These are phyloP conservation scores for Pachycephala philippinensis DNA, from an alignment of 2,113 vertebrate genomes.

Conservation along the genomic window DNA sequence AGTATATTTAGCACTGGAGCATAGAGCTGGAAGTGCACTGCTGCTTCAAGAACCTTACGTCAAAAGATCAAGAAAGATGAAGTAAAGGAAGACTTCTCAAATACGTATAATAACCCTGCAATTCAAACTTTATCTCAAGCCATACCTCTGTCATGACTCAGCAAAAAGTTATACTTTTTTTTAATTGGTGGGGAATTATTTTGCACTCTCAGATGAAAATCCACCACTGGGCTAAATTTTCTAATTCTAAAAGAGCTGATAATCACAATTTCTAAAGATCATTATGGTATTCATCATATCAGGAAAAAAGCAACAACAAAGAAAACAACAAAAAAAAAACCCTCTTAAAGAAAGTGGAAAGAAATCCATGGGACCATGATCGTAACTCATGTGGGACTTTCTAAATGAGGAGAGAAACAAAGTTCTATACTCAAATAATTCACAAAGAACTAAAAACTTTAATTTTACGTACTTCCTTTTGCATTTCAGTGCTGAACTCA, in stretches of 20 bases:
- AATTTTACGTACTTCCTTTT: background rate
- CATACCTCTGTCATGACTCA: background rate
- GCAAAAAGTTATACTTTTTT: background rate
- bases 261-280: background rate
- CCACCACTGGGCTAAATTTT: background rate
- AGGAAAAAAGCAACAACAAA: background rate
- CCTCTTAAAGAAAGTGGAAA: background rate
- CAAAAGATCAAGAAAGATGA: background rate
- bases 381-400: background rate
- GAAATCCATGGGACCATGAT: background rate
- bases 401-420: background rate
- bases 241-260: background rate
- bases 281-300: background rate
- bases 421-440: background rate
- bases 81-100: background rate
- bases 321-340: fast-evolving
- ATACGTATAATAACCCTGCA: background rate
- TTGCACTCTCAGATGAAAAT: background rate
- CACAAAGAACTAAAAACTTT: background rate
- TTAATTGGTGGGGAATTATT: background rate
- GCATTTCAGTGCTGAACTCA: background rate
- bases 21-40: background rate
- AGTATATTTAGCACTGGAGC: background rate
- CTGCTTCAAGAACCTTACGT: background rate
- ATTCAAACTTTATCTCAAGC: background rate